Conservation (phyloP, 53 echinoderm and acorn worm genomes). For the Paracentrotus lividus region DNA sequence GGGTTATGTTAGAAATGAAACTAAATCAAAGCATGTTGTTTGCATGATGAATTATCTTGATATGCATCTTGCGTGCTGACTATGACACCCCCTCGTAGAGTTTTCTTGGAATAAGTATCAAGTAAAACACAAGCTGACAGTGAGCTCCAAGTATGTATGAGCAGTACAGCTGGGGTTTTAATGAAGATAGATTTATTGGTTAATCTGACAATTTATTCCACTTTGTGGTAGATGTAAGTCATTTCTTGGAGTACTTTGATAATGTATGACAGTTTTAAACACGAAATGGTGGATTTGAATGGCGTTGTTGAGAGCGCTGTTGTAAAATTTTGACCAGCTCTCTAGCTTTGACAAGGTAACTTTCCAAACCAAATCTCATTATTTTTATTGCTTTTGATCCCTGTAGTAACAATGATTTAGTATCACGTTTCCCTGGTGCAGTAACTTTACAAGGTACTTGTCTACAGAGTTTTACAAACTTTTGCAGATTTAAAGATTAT, state of each 20-base stretch:
- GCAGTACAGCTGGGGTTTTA: not conserved
- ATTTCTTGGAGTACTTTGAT: not conserved
- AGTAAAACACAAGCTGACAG: not conserved
- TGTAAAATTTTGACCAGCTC: too few species aligned
- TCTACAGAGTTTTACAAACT: too few species aligned
- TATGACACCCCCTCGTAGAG: not conserved
- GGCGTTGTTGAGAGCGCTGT: too few species aligned
- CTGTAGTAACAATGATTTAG: too few species aligned
- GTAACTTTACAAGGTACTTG: too few species aligned
- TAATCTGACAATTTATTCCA: not conserved
- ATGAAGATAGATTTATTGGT: not conserved
- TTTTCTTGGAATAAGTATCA: not conserved
- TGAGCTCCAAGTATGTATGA: not conserved
- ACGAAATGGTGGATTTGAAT: too few species aligned
- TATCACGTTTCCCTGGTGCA: too few species aligned
- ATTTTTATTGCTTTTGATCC: too few species aligned
- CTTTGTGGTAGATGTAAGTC: not conserved
- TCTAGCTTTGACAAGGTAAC: too few species aligned
- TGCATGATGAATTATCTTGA: not conserved
- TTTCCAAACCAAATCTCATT: too few species aligned
- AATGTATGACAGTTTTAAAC: too few species aligned
- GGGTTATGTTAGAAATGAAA: not conserved
- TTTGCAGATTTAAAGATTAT: too few species aligned
- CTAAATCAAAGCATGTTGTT: not conserved
- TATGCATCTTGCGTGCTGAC: constrained; percentile 8